Base-by-base conservation (phyloP, 1,140 invertebrate genomes). In the Hirudo medicinalis region DNA sequence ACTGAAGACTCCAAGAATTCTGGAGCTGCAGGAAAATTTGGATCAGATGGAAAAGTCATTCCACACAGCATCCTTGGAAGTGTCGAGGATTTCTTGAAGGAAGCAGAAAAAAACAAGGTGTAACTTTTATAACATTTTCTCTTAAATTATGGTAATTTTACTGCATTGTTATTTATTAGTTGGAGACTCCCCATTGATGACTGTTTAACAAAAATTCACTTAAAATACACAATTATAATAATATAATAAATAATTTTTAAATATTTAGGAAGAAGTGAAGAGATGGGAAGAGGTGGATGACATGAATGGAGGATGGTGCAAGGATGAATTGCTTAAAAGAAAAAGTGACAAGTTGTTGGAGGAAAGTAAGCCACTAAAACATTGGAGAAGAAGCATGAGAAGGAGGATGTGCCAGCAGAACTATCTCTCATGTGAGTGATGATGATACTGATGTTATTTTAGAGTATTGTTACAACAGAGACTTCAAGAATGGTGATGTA, bases 311-410 rank as follows among this genome's bases (percentile, higher is more conserved):
- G 17, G 29, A 36, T 25, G 36, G 72, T 6, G 76, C 78, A 11
- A 68, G 80, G 2, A 80, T 79, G 72, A 79, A 80, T 63, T 72
- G 78, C 78, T 72, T 80, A 78, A 72, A 79, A 79, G 57, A 36
- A 29, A 32, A 72, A 69, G 25, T 22, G 71, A 67, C 43, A 54
- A 70, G 72, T 40, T 71, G 76, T 57, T 63, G 3, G 71, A 74
- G 57, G 78, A 80, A 67, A 78, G 72, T 67, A 81, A 80, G 71
- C 79, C 81, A 22, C 73, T 82, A 36, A 75, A 72, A 15, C 80
- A 82, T 77, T 82, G 81, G 81, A 76, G 79, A 69, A 60, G 74
- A 27, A 79, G 78, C 71, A 82, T 82, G 81, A 66, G 76, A 54
- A 79, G 82, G 70, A 77, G 81, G 54, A 80, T 79, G 72, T 74